Base-by-base conservation (phyloP, 2,888 invertebrate genomes). In the Trilocha varians region DNA sequence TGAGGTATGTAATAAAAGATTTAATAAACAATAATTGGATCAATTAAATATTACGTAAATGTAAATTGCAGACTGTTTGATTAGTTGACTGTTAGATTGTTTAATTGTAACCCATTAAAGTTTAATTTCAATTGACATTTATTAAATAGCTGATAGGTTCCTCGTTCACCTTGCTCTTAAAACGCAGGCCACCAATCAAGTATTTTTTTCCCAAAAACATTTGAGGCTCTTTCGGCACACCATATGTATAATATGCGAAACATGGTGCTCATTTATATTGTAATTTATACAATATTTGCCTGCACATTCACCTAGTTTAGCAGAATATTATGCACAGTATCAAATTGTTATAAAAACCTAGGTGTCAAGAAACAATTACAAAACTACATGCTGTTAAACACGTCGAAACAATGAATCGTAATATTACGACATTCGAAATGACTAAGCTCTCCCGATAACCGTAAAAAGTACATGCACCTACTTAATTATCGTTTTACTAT, bases 151-250 rank as follows among this genome's bases (percentile, higher is more conserved):
- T 3, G 25, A 2, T 25, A 25, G 8, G 5, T 11, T 25, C 25
- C 39, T 39, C 34, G 39, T 34, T 39, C 39, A 17, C 39, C 39
- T 39, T 34, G 34, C 34, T 39, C 39, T 34, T 33, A 33, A 34
- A 39, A 17, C 33, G 17, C 34, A 39, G 17, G 39, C 17, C 33
- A 33, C 32, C n/a, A 16, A 34, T 17, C 39, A 17, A n/a, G 34
- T 34, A 17, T 39, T 39, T 34, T 39, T 32, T 16, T 34, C 32
- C 33, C 34, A 33, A 32, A 39, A 39, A 15, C 16, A 33, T 39
- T 39, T 32, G 16, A 13, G 16, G 16, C 32, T 13, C 33, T 25
- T 39, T 39, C 16, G 16, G 13, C 17, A 5, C 34, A 16, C 13
- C 38, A 39, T 17, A 13, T 13, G 34, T n/a, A n/a, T n/a, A n/a